Percentiles rank a stretch among this genome's conserved stretches.
Conservation (phyloP, 1,140 invertebrate species). For the Kradibia gibbosae region DNA sequence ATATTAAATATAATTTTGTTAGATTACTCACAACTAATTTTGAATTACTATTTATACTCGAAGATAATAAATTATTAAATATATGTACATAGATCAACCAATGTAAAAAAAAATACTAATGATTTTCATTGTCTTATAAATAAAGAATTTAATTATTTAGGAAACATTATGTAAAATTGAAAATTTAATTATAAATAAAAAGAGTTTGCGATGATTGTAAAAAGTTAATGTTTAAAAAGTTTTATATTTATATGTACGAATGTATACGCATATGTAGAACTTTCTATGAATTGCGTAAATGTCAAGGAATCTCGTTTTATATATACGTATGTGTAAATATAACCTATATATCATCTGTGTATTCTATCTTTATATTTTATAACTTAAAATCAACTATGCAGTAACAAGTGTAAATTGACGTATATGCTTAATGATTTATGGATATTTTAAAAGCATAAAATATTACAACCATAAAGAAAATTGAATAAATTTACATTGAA, state of each 20-base stretch:
- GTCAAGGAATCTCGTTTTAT: constrained; percentile 40
- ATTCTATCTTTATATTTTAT: not conserved
- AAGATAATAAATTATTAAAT: too few relatives aligned
- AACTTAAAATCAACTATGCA: not conserved
- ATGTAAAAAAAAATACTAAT: too few relatives aligned
- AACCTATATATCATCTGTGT: not conserved
- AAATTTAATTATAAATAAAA: too few relatives aligned
- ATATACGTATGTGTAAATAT: not conserved
- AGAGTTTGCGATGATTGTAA: too few relatives aligned
- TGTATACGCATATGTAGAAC: constrained; percentile 23
- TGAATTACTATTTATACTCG: too few relatives aligned
- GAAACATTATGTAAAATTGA: too few relatives aligned
- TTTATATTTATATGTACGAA: not conserved
- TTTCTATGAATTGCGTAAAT: constrained; percentile 55
- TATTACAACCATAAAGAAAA: not conserved
- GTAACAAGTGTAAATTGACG: not conserved
- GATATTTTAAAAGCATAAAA: not conserved
- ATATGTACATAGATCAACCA: too few relatives aligned
- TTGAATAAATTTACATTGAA: not conserved
- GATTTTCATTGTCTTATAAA: too few relatives aligned
- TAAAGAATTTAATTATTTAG: too few relatives aligned
- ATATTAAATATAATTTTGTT: too few relatives aligned
- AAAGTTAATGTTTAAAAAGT: too few relatives aligned
- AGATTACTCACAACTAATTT: too few relatives aligned
- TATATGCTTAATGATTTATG: not conserved